phyloP scores from a whole-genome alignment of 1,140 invertebrate genomes.

The Dufourea novaeangliae region DNA sequence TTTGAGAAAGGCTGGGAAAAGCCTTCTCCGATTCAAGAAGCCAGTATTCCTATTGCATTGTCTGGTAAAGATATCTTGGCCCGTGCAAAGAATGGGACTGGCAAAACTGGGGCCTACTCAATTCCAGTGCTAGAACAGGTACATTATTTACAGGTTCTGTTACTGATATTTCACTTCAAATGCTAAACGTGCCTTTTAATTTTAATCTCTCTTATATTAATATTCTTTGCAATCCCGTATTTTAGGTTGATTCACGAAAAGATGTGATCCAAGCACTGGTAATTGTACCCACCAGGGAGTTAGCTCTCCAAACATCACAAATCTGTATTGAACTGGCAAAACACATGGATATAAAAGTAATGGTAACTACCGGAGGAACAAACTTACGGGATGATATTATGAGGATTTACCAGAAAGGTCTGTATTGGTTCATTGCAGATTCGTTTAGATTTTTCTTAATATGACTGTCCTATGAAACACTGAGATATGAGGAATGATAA shows the following conservation, averaged over 20 bases:
- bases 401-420: conserved; percentile 98
- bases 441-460: no score
- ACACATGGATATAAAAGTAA: conserved; percentile 96
- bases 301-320: conserved; percentile 99
- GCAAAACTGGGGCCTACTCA: conserved; percentile 99
- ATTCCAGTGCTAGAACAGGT: conserved; percentile 97
- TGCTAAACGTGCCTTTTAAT: conserved; percentile 5
- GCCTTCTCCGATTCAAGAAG: conserved; percentile 99
- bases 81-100: conserved; percentile 99
- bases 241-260: conserved; percentile 92
- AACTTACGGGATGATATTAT: conserved; percentile 99
- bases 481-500: no score
- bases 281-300: conserved; percentile 99
- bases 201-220: conserved; percentile 1
- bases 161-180: neutral
- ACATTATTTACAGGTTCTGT: conserved; percentile 25
- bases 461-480: no score
- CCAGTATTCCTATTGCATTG: conserved; percentile 98
- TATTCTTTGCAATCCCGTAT: neutral
- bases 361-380: conserved; percentile 99
- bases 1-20: conserved; percentile 99
- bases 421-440: conserved; percentile 34
- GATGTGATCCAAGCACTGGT: conserved; percentile 97
- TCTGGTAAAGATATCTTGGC: conserved; percentile 99
- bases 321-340: conserved; percentile 99